A percentile compares a stretch with the other conserved stretches of the same genome.
These are phyloP conservation scores for Ammodytes dubius DNA, from an alignment of 2,113 vertebrate species.

Conservation along the genomic window DNA sequence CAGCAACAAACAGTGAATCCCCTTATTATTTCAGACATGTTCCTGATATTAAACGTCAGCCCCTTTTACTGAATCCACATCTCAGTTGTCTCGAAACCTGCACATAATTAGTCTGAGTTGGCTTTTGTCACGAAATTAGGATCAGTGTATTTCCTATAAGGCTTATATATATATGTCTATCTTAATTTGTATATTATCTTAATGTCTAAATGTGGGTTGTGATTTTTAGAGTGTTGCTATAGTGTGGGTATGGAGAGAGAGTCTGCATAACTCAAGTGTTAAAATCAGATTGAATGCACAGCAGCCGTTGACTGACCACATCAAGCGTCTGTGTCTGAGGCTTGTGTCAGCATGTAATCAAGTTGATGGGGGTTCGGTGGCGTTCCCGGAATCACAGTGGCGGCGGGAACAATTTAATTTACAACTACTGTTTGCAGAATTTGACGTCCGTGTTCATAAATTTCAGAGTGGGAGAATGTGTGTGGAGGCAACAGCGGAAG, in stretches of 20 bases:
- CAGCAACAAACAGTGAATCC: background rate
- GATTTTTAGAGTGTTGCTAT: background rate
- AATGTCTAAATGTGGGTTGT: background rate
- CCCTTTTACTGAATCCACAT: background rate
- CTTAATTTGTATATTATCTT: background rate
- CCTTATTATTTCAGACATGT: background rate
- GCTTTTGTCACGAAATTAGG: background rate
- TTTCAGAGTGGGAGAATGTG: conserved; percentile 14
- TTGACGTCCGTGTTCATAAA: conserved; percentile 48
- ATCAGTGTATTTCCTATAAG: background rate
- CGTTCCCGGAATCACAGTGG: conserved; percentile 34
- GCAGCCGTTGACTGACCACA: conserved; percentile 9
- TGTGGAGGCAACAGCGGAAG: background rate
- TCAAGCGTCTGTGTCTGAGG: conserved; percentile 23
- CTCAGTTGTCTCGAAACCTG: background rate
- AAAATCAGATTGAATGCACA: conserved; percentile 37
- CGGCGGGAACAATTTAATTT: conserved; percentile 66
- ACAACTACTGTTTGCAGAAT: conserved; percentile 24
- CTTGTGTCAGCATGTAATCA: conserved; percentile 58
- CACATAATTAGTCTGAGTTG: background rate
- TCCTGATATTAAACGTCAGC: background rate
- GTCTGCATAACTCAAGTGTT: conserved; percentile 18
- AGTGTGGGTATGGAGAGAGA: background rate
- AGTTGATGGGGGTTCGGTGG: conserved; percentile 56
- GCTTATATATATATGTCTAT: background rate